Base-by-base conservation (phyloP, 2,113 vertebrate genomes). In the Poicephalus meyeri region DNA sequence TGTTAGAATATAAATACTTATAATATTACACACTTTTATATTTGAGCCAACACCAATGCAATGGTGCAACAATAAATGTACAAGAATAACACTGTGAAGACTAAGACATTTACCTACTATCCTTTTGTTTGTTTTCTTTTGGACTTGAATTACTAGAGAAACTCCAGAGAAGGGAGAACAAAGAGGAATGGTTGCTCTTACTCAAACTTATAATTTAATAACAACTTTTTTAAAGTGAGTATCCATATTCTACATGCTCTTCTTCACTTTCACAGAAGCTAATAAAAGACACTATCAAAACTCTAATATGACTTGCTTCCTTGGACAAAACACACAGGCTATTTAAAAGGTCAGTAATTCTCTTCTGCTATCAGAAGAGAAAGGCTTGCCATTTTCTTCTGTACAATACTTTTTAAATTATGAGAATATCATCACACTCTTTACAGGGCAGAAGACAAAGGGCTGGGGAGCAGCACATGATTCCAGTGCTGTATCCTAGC, bases 331-430 rank as follows among this genome's bases (percentile, higher is more conserved):
- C 49, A 91, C 50, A 74, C 13, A 91, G 78, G 89, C 93, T 96
- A 97, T 97, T 97, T 97, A 26, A 97, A 97, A 76, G 91, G 72
- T 91, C 96, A 97, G 64, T 96, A 96, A 98, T 97, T 96, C 95
- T 73, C 81, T 95, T 95, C 91, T 78, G 80, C 81, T 98, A 94
- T 97, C 96, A 97, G 96, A 97, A 98, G 93, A 97, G 92, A 98
- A 97, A 97, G 86, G 72, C 81, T 95, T 97, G 94, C 81, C 73
- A 95, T 97, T 98, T 96, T 94, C 91, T 95, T 80, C 83, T 58
- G 17, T 96, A 87, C 92, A 97, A 97, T 94, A 95, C 72, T 63
- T 97, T 98, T 91, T 86, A 96, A 97, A 98, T 83, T 73, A 31
- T 93, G 90, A 94, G 92, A 96, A 97, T 95, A 86, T 91, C 94